Percentiles rank a stretch among this genome's conserved stretches.
phyloP scores from a whole-genome alignment of 2,113 vertebrate species.

The Dipodomys spectabilis region DNA sequence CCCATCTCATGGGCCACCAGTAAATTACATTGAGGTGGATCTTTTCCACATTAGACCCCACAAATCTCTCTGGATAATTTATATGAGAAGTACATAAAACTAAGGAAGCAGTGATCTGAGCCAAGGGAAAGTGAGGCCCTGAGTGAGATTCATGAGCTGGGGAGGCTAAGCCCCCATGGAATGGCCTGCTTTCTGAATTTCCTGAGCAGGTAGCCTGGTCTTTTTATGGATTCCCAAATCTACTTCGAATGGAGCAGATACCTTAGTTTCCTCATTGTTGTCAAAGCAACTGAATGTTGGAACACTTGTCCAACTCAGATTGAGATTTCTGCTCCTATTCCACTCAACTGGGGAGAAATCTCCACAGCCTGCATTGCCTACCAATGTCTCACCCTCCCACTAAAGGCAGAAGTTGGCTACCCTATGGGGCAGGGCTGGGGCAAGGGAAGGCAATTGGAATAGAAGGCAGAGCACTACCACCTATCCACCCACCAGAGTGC shows the following conservation, averaged over 20 bases:
- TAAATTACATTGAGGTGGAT: not conserved
- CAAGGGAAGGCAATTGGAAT: not conserved
- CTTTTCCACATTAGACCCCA: not conserved
- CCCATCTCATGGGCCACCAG: not conserved
- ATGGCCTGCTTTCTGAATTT: not conserved
- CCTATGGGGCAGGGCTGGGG: fast-evolving
- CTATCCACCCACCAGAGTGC: no score
- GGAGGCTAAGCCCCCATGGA: not conserved
- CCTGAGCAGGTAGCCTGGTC: not conserved
- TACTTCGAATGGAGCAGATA: not conserved
- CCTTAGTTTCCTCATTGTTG: not conserved
- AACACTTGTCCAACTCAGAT: not conserved
- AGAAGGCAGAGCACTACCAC: not conserved
- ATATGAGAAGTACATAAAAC: not conserved
- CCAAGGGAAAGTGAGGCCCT: no score
- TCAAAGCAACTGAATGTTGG: not conserved
- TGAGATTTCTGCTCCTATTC: not conserved
- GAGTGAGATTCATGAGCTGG: not conserved
- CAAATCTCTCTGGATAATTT: conserved; percentile 10
- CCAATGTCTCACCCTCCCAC: no score
- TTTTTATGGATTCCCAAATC: conserved; percentile 10
- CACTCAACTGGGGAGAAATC: not conserved
- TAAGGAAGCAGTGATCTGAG: not conserved
- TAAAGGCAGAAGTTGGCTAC: not conserved
- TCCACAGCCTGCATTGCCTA: not conserved